Evolutionary conservation across 2,113 vertebrate species (phyloP), one percentile per base, ranked within the genome.

Genomic region (Zingel zingel): DNA sequence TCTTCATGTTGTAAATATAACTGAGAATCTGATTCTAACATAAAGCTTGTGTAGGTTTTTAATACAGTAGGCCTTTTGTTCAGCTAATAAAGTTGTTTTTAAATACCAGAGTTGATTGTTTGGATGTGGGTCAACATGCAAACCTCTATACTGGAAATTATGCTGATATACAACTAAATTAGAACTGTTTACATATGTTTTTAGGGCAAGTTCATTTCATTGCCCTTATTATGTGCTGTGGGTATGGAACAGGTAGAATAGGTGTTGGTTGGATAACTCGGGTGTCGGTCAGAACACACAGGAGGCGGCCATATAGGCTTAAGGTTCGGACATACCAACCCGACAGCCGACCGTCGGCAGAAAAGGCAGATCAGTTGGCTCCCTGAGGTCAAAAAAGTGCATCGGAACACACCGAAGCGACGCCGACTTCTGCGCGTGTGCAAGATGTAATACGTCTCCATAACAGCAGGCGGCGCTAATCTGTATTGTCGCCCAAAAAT

Each of bases 1-100:
- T 76, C 36, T 64, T 74, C 47, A 47, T 43, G n/a, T 57, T 21
- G 43, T 50, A 74, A 81, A 88, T 66, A 78, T 58, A 74, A 18
- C 70, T 16, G 33, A 51, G 30, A 63, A 27, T 48, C 14, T 70
- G 21, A 70, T 56, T 9, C 15, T 18, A 51, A 50, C 18, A 21
- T 45, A 15, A 15, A 83, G n/a, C 6, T 7, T 51, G 13, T 30
- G 25, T 30, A 3, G 3, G 12, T n/a, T 30, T 65, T 27, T 71
- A 50, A 82, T 16, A 27, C 16, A 65, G 27, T n/a, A 50, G 8
- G 15, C 4, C 3, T 7, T 45, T 64, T 68, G 18, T 50, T 56
- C 2, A 76, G 12, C 21, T 23, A 14, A n/a, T 63, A 33, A 16
- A 57, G 23, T 27, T n/a, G 13, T n/a, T 47, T 64, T 75, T 25